Evolutionary conservation across 2,113 vertebrate genomes (phyloP).

Genomic region (Paralichthys olivaceus): DNA sequence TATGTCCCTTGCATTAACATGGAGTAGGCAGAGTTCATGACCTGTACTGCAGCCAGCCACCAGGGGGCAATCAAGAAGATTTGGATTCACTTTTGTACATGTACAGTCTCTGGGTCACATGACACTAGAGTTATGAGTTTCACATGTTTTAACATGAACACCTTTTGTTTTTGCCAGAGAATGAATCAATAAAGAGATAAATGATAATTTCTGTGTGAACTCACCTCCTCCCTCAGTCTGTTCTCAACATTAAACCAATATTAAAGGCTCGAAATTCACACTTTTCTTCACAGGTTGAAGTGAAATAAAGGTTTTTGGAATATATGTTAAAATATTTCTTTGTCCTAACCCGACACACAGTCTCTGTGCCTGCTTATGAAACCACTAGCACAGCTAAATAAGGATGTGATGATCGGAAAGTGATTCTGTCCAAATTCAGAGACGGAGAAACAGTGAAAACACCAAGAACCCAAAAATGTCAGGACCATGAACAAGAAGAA

Average conservation of each 20-base stretch:
- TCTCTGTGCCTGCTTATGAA: neutral
- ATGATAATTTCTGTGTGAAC: neutral
- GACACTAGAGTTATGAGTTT: too few species aligned
- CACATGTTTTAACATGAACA: neutral
- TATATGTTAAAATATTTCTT: neutral
- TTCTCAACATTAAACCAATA: neutral
- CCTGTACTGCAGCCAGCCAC: too few species aligned
- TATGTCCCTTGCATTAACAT: too few species aligned
- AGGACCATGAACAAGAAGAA: neutral
- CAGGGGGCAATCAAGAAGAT: too few species aligned
- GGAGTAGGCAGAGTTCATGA: too few species aligned
- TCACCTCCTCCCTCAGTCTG: neutral
- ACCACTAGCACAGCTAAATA: neutral
- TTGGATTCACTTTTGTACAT: too few species aligned
- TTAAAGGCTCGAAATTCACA: neutral
- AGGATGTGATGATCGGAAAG: neutral
- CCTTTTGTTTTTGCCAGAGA: neutral
- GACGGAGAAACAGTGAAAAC: neutral
- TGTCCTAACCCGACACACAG: too few species aligned
- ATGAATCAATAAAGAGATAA: too few species aligned
- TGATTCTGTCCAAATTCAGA: constrained; percentile 2
- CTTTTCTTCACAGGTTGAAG: neutral
- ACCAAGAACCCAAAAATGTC: neutral
- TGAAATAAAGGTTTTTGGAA: neutral
- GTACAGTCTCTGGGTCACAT: too few species aligned